These are phyloP conservation scores for Diarsia mendica DNA, from an alignment of 2,888 invertebrate genomes.

Conservation along the genomic window DNA sequence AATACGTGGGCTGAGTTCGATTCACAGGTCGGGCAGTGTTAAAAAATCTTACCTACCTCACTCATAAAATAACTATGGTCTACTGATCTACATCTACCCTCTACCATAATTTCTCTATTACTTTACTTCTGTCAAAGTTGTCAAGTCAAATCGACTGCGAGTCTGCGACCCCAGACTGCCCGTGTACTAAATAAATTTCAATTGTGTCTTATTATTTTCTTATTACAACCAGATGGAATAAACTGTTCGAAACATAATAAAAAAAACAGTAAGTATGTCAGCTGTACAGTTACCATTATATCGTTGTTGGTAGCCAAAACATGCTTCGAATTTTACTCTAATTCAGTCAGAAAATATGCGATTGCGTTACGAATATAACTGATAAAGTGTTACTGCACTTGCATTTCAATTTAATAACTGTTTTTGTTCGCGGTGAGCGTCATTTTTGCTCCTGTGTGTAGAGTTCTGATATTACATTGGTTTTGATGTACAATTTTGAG, in stretches of 20 bases:
- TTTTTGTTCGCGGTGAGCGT: background rate
- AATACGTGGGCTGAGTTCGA: too few species aligned
- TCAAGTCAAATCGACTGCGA: too few species aligned
- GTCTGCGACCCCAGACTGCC: too few species aligned
- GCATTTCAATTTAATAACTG: slow-evolving; percentile 1
- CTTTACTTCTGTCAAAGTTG: slow-evolving; percentile 35
- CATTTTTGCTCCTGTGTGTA: background rate
- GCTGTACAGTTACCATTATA: background rate
- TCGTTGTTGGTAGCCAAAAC: background rate
- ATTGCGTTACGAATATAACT: slow-evolving; percentile 17
- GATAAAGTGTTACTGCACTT: slow-evolving; percentile 37
- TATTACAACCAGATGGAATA: slow-evolving; percentile 62
- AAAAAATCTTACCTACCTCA: too few species aligned
- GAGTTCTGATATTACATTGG: background rate
- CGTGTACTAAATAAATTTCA: slow-evolving; percentile 47
- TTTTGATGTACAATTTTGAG: background rate
- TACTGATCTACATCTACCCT: too few species aligned
- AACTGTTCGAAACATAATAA: slow-evolving; percentile 40
- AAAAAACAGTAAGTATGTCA: slow-evolving; percentile 48
- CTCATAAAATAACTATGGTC: background rate
- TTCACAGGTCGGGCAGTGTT: too few species aligned
- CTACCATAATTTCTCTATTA: background rate
- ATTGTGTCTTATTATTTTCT: slow-evolving; percentile 48
- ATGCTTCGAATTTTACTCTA: slow-evolving; percentile 6
- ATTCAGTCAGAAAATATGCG: background rate